phyloP scores from a whole-genome alignment of 1,140 invertebrate species.

The Arctopsyche grandis region DNA sequence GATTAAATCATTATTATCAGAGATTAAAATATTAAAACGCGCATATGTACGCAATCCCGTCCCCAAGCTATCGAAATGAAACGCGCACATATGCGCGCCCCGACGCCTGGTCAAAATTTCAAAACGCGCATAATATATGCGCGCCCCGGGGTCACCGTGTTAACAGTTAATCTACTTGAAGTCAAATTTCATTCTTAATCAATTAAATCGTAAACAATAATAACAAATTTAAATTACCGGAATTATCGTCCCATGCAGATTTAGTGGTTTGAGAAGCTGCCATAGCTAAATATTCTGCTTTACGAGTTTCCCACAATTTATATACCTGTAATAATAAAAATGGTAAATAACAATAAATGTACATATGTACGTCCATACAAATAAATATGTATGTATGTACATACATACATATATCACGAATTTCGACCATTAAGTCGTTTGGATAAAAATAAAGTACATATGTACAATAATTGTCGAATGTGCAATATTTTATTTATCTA shows the following conservation, averaged over 20 bases:
- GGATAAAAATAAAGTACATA: too few species aligned
- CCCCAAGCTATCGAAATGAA: too few species aligned
- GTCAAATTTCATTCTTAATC: background rate
- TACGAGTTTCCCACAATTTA: slow-evolving; percentile 69
- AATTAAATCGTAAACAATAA: background rate
- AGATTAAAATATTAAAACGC: too few species aligned
- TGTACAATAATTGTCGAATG: too few species aligned
- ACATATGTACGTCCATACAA: slow-evolving; percentile 61
- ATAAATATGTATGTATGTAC: background rate
- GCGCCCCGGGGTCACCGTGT: too few species aligned
- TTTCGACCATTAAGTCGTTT: too few species aligned
- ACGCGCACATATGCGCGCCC: too few species aligned
- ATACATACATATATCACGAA: background rate
- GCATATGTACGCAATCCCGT: too few species aligned
- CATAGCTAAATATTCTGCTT: slow-evolving; percentile 60
- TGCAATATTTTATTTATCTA: slow-evolving; percentile 27
- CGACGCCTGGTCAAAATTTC: too few species aligned
- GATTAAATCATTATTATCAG: too few species aligned
- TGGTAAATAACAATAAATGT: background rate
- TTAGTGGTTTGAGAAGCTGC: slow-evolving; percentile 59
- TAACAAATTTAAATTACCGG: slow-evolving; percentile 53
- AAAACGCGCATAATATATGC: too few species aligned
- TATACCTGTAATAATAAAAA: slow-evolving; percentile 59
- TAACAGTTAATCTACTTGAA: too few species aligned
- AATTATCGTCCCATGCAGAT: slow-evolving; percentile 56